A percentile compares a stretch with the other conserved stretches of the same genome.
phyloP scores from a whole-genome alignment of 2,888 invertebrate genomes.

The Smittia sp. region DNA sequence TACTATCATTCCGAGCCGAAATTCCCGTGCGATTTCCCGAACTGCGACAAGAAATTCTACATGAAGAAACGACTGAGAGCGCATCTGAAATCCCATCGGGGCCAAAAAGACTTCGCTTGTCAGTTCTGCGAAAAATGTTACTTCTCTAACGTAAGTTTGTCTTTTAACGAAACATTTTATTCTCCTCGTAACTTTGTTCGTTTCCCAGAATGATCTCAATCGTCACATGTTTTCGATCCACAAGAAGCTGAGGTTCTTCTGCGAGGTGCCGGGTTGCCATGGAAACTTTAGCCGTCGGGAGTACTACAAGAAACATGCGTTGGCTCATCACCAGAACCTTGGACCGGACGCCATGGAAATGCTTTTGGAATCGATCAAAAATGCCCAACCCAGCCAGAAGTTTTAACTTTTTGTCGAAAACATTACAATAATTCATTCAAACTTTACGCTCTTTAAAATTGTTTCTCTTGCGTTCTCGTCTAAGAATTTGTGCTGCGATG shows the following conservation, averaged over 20 bases:
- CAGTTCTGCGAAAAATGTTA: conserved; percentile 27
- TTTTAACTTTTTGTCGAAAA: not conserved
- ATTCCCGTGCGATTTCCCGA: conserved; percentile 5
- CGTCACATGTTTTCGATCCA: conserved; percentile 34
- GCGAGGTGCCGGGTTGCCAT: conserved; percentile 14
- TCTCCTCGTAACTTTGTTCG: not conserved
- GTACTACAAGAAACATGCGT: conserved; percentile 32
- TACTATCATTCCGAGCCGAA: conserved; percentile 35
- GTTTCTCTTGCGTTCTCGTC: not conserved
- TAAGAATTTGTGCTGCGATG: not conserved
- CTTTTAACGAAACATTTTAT: too few relatives aligned
- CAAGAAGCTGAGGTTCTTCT: conserved; percentile 29
- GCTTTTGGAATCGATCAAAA: conserved; percentile 3
- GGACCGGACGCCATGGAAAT: not conserved
- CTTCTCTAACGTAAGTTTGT: conserved; percentile 17
- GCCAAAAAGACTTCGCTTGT: conserved; percentile 29
- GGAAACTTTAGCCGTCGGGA: conserved; percentile 29
- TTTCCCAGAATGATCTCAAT: conserved; percentile 33
- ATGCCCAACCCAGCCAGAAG: conserved; percentile 1
- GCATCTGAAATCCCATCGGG: conserved; percentile 16
- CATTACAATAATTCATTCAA: conserved; percentile 5
- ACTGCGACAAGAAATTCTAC: conserved; percentile 29
- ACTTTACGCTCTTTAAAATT: conserved; percentile 6
- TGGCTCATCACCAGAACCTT: conserved; percentile 31
- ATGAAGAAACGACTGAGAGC: conserved; percentile 34